A percentile compares a stretch with the other conserved stretches of the same genome.
phyloP scores from a whole-genome alignment of 2,113 vertebrate genomes.

The Enhydra lutris region DNA sequence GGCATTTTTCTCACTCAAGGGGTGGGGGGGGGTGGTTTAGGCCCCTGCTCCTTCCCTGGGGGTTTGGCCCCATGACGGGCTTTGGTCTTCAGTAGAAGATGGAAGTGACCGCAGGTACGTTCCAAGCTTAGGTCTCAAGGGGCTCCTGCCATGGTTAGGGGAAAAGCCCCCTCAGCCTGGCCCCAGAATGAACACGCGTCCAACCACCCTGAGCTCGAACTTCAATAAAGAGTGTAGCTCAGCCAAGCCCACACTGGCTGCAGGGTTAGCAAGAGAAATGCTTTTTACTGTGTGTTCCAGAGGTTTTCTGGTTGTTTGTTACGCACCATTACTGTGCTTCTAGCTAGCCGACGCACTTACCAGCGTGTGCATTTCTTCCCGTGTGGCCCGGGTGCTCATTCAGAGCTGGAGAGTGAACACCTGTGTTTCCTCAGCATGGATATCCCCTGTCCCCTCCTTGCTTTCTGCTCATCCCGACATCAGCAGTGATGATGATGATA shows the following conservation, averaged over 20 bases:
- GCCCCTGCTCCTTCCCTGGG: not conserved
- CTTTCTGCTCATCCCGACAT: not conserved
- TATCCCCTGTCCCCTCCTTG: not conserved
- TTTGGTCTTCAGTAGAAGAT: not conserved
- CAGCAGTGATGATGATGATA: too few species aligned
- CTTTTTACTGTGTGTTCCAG: accelerated
- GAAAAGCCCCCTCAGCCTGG: not conserved
- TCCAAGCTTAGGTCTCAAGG: not conserved
- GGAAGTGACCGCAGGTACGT: not conserved
- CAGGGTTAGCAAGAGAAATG: not conserved
- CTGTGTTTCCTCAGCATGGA: not conserved
- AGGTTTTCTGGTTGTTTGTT: not conserved
- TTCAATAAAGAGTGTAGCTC: not conserved
- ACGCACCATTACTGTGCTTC: accelerated
- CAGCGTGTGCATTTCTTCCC: not conserved
- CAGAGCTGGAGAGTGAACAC: not conserved
- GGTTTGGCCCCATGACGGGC: not conserved
- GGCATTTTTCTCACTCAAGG: not conserved
- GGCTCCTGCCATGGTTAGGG: not conserved
- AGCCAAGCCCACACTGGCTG: not conserved
- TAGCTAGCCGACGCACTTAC: not conserved
- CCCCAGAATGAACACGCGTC: not conserved
- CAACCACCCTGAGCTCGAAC: not conserved
- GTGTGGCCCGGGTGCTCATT: not conserved
- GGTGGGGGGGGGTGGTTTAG: too few species aligned